Base-by-base conservation (phyloP, 2,113 vertebrate genomes). In the Dunckerocampus dactyliophorus region DNA sequence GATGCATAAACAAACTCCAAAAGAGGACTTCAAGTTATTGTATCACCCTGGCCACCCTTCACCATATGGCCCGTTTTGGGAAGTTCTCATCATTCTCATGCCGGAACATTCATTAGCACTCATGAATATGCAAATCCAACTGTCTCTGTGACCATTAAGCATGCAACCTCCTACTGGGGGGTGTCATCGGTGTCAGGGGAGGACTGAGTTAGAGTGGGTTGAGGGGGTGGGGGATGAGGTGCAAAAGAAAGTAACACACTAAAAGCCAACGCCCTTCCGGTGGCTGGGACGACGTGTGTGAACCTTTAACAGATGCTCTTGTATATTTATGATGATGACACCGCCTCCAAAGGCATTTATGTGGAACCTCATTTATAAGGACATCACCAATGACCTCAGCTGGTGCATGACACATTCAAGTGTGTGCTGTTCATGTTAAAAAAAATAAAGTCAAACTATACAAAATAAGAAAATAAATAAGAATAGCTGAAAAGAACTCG, bases 121-220 rank as follows among this genome's bases (percentile, higher is more conserved):
- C 74, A 89, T 90, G 74, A 87, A 88, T 91, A 91, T 92, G 88
- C 75, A 91, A 90, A 92, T 87, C 83, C 82, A 83, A 88, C 88
- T 90, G 90, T 86, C 79, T 80, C 67, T 67, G 60, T 85, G 73
- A 77, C 72, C 72, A 81, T 71, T 6, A 68, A 73, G 66, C 39
- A 83, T 82, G 76, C 52, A 17, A 39, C 60, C 71, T 79, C 86
- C 85, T 75, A 70, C 77, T 76, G 85, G 83, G 86, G 75, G 65
- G 78, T 87, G 85, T 89, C 89, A 90, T 64, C 21, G 42, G 76
- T 83, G 78, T 81, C 76, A 78, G 34, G 75, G 77, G 80, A 72
- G 59, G 45, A 60, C 9, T 28, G 31, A 4, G 11, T 2, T 13
- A 3, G 13, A 3, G 3, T 1, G 39, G 39, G 39, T 12, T 28